Conservation (phyloP, 2,888 invertebrate species). For the Harpalus rubripes region DNA sequence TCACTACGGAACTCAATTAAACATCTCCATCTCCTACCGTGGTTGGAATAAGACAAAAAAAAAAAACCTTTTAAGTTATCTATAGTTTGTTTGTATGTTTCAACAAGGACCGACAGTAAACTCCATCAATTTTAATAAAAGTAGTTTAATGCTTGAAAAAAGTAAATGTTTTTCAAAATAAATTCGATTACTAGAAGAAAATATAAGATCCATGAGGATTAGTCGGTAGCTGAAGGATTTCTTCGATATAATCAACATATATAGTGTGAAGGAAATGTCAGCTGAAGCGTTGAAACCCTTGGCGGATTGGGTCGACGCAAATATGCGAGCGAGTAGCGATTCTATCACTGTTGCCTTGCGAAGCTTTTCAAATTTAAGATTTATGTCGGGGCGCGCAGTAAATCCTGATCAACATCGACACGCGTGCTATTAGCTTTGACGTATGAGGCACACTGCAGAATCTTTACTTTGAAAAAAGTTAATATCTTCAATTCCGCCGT, state of each 20-base stretch:
- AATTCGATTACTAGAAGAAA: not conserved
- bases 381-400: constrained; percentile 42
- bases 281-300: constrained; percentile 40
- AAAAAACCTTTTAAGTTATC: too few relatives aligned
- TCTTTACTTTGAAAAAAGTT: not conserved
- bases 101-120: too few relatives aligned
- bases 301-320: constrained; percentile 11
- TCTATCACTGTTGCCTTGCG: constrained; percentile 35
- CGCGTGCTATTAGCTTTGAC: constrained; percentile 39
- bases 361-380: constrained; percentile 51
- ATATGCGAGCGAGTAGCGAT: constrained; percentile 29
- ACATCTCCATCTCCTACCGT: too few relatives aligned
- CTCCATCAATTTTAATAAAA: not conserved
- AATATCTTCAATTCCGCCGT: not conserved
- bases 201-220: not conserved
- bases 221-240: constrained; percentile 2
- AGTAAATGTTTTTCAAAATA: not conserved
- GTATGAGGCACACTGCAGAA: constrained; percentile 13
- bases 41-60: too few relatives aligned
- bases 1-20: too few relatives aligned
- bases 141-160: not conserved
- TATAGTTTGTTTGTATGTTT: too few relatives aligned
- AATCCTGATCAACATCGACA: constrained; percentile 52
- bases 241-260: constrained; percentile 40
- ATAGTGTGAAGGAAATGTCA: constrained; percentile 35